These are phyloP conservation scores for Latheticus oryzae DNA, from an alignment of 2,888 invertebrate genomes.

Conservation along the genomic window DNA sequence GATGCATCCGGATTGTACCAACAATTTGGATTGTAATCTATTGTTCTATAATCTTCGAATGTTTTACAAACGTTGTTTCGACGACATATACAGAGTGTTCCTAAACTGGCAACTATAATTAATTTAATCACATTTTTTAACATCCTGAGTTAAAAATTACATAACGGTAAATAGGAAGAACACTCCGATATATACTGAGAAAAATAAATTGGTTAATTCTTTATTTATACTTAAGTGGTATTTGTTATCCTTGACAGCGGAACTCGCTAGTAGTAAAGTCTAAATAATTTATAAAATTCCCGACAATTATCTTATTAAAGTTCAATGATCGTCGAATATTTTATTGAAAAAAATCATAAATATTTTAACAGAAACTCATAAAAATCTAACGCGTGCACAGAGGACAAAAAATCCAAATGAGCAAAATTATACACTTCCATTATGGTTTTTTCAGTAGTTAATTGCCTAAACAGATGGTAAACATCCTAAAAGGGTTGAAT, in stretches of 20 bases:
- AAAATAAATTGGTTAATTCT: slow-evolving; percentile 13
- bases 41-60: slow-evolving; percentile 43
- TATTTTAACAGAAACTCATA: slow-evolving; percentile 29
- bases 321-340: too few relatives aligned
- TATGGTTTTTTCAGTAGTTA: slow-evolving; percentile 38
- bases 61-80: slow-evolving; percentile 39
- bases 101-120: background rate
- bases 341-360: too few relatives aligned
- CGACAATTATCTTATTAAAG: too few relatives aligned
- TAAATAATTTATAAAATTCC: too few relatives aligned
- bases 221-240: slow-evolving; percentile 22
- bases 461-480: slow-evolving; percentile 32
- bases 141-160: slow-evolving; percentile 1
- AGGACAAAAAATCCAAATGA: slow-evolving; percentile 43
- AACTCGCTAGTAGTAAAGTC: too few relatives aligned
- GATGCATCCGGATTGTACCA: slow-evolving; percentile 54
- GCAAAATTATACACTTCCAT: slow-evolving; percentile 35
- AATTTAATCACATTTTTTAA: slow-evolving; percentile 2
- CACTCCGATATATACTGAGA: slow-evolving; percentile 9
- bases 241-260: slow-evolving; percentile 25
- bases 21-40: slow-evolving; percentile 44
- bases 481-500: too few relatives aligned
- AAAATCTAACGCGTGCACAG: slow-evolving; percentile 32
- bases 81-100: slow-evolving; percentile 3
- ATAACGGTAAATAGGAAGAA: background rate